Percentiles rank a stretch among this genome's conserved stretches.
Conservation (phyloP, 2,888 invertebrate genomes). For the Trimorus sp. region DNA sequence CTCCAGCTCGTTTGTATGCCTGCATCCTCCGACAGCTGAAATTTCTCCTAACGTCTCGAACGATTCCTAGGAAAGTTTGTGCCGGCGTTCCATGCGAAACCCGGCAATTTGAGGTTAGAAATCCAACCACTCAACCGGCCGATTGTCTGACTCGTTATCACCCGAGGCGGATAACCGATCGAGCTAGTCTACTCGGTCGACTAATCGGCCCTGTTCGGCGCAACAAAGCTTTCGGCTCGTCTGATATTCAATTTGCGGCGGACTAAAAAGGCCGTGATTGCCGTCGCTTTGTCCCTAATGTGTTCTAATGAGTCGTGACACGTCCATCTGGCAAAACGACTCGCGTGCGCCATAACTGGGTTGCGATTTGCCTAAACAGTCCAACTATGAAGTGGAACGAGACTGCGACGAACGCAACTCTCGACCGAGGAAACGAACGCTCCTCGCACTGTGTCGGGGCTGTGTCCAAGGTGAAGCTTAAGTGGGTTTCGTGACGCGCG, state of each 20-base stretch:
- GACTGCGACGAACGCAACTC: too few relatives aligned
- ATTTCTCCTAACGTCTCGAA: too few relatives aligned
- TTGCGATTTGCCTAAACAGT: slow-evolving; percentile 58
- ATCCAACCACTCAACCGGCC: too few relatives aligned
- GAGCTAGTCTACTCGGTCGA: slow-evolving; percentile 11
- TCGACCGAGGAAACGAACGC: too few relatives aligned
- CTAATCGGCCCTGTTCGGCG: slow-evolving; percentile 33
- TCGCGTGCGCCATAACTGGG: slow-evolving; percentile 56
- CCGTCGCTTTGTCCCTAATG: slow-evolving; percentile 53
- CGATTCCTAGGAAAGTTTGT: too few relatives aligned
- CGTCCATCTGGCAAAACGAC: slow-evolving; percentile 49
- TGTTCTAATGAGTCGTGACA: slow-evolving; percentile 63
- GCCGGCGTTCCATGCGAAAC: too few relatives aligned
- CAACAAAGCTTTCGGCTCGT: slow-evolving; percentile 51
- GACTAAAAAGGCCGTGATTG: slow-evolving; percentile 20
- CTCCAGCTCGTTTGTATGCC: too few relatives aligned
- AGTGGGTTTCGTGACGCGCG: slow-evolving; percentile 64
- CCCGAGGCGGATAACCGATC: not conserved
- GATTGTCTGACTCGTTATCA: too few relatives aligned
- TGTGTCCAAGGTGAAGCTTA: slow-evolving; percentile 59
- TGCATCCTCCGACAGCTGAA: too few relatives aligned
- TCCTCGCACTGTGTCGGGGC: too few relatives aligned
- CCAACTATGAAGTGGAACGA: slow-evolving; percentile 11
- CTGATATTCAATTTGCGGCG: slow-evolving; percentile 50
- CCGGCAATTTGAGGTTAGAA: too few relatives aligned